These are phyloP conservation scores for Zosterops pallidus DNA, from an alignment of 2,113 vertebrate species.

Conservation along the genomic window DNA sequence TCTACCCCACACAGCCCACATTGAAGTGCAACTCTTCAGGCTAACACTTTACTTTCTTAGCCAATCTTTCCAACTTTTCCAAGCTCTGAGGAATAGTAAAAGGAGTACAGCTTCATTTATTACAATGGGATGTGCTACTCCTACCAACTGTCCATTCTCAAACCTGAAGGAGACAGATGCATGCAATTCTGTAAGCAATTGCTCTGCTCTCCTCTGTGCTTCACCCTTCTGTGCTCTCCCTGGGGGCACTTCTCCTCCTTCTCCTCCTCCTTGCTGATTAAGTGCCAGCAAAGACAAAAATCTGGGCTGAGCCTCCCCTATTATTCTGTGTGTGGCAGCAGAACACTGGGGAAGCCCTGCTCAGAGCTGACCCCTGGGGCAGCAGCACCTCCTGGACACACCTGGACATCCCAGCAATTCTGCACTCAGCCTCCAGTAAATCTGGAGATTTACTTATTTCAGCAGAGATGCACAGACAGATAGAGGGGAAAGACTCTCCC, in stretches of 20 bases:
- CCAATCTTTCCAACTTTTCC: neutral
- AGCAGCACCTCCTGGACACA: neutral
- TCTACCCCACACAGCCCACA: neutral
- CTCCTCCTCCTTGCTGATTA: neutral
- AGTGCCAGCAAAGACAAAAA: neutral
- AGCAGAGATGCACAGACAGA: neutral
- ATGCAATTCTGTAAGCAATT: neutral
- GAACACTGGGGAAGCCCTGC: neutral
- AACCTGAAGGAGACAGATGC: neutral
- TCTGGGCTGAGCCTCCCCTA: neutral
- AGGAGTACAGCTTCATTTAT: neutral
- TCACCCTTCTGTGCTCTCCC: neutral
- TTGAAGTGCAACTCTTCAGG: neutral
- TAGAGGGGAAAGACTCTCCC: neutral
- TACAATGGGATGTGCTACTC: neutral
- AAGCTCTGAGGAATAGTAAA: neutral
- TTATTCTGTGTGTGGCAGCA: neutral
- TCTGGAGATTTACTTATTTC: rapidly evolving
- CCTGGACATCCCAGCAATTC: too few species aligned
- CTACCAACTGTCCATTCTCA: neutral
- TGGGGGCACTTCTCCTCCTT: neutral
- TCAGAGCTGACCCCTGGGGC: rapidly evolving
- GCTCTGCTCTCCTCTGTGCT: neutral
- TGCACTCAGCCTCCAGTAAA: neutral
- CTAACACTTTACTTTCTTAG: neutral